Evolutionary conservation across 2,113 vertebrate species (phyloP).

Genomic region (Cryptoleucopteryx plumbea): DNA sequence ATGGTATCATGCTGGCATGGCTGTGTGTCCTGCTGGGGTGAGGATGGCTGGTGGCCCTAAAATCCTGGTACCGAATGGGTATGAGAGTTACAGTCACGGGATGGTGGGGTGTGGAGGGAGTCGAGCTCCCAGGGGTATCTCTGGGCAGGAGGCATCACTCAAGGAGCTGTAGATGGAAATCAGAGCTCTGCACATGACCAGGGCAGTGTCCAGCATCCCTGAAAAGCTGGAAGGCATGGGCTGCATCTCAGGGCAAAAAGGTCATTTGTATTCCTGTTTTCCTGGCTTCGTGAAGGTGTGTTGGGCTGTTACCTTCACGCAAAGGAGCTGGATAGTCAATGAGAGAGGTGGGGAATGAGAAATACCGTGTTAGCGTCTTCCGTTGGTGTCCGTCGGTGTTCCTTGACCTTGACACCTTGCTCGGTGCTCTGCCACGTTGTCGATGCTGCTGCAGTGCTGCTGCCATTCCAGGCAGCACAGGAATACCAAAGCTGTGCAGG

Average conservation of each 20-base stretch:
- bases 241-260: background rate
- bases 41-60: background rate
- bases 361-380: background rate
- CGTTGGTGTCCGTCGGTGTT: background rate
- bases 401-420: background rate
- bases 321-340: background rate
- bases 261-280: accelerated
- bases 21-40: background rate
- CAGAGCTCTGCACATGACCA: background rate
- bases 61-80: accelerated
- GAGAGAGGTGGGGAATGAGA: background rate
- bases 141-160: background rate
- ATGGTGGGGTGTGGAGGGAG: background rate
- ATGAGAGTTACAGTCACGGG: background rate
- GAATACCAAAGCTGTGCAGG: background rate
- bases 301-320: background rate
- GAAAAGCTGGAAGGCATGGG: background rate
- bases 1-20: background rate
- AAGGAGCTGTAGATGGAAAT: background rate
- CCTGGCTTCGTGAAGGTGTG: background rate
- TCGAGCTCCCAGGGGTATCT: accelerated
- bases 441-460: background rate
- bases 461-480: background rate
- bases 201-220: background rate
- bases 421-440: background rate